Conservation (phyloP, 1,140 invertebrate species). For the Bombus terrestris region DNA sequence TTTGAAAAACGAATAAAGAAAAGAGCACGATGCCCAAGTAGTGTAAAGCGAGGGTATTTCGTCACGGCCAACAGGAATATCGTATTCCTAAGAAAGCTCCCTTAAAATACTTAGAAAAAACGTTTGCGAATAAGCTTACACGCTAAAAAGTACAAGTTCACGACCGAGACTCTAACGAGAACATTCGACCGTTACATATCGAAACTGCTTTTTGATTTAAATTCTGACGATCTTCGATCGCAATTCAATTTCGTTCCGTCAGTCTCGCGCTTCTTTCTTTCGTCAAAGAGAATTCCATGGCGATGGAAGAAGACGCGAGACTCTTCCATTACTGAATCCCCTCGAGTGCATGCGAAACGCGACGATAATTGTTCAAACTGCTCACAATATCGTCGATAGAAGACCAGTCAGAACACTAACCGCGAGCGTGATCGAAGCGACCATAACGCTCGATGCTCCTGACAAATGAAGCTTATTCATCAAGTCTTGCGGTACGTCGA, state of each 20-base stretch:
- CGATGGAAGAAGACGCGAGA: background rate
- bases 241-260: slow-evolving; percentile 3
- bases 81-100: slow-evolving; percentile 34
- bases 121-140: slow-evolving; percentile 23
- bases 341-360: background rate
- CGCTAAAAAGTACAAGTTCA: background rate
- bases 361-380: background rate
- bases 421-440: background rate
- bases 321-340: background rate
- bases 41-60: background rate
- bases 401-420: slow-evolving; percentile 41
- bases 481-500: slow-evolving; percentile 87
- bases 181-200: background rate
- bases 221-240: slow-evolving; percentile 2
- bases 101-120: slow-evolving; percentile 39
- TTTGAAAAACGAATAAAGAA: background rate
- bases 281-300: background rate
- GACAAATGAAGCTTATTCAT: slow-evolving; percentile 80
- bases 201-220: slow-evolving; percentile 18
- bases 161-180: slow-evolving; percentile 9
- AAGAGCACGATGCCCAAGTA: background rate
- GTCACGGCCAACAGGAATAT: background rate
- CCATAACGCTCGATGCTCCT: slow-evolving; percentile 14
- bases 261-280: background rate
- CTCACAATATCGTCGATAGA: slow-evolving; percentile 57